Conservation (phyloP, 2,797 vertebrate species). For the Corythornis leucogaster region DNA sequence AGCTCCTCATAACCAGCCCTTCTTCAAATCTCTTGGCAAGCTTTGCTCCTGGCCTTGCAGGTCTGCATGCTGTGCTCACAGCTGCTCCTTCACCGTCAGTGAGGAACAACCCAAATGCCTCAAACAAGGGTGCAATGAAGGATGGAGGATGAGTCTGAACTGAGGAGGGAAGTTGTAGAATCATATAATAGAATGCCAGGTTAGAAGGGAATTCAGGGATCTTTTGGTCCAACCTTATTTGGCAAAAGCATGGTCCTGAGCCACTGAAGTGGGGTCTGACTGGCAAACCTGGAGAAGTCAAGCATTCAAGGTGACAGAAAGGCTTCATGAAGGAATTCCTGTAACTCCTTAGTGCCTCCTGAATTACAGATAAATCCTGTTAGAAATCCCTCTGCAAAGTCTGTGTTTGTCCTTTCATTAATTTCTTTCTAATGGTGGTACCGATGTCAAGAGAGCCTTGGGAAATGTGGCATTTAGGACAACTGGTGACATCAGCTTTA, state of each 20-base stretch:
- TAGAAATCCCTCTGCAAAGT: not conserved
- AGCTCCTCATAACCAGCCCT: slow-evolving; percentile 21
- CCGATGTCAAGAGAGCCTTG: not conserved
- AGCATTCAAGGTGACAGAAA: not conserved
- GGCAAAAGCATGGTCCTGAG: not conserved
- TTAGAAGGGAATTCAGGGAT: not conserved
- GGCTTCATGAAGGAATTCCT: not conserved
- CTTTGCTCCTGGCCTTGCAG: not conserved
- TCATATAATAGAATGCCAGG: not conserved
- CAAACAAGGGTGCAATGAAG: not conserved
- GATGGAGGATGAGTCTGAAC: not conserved
- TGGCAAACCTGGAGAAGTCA: not conserved
- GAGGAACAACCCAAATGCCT: not conserved
- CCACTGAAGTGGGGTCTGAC: not conserved
- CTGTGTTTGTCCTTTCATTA: not conserved
- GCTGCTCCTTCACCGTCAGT: not conserved
- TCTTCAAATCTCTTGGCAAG: slow-evolving; percentile 35
- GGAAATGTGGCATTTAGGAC: not conserved
- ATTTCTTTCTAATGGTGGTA: not conserved
- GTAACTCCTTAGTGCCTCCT: not conserved
- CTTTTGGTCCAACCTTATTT: not conserved
- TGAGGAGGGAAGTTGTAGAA: not conserved
- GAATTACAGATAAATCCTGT: not conserved
- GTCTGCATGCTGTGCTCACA: slow-evolving; percentile 35
- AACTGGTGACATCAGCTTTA: not conserved